Conservation (phyloP, 2,113 vertebrate species). For the Limanda limanda region DNA sequence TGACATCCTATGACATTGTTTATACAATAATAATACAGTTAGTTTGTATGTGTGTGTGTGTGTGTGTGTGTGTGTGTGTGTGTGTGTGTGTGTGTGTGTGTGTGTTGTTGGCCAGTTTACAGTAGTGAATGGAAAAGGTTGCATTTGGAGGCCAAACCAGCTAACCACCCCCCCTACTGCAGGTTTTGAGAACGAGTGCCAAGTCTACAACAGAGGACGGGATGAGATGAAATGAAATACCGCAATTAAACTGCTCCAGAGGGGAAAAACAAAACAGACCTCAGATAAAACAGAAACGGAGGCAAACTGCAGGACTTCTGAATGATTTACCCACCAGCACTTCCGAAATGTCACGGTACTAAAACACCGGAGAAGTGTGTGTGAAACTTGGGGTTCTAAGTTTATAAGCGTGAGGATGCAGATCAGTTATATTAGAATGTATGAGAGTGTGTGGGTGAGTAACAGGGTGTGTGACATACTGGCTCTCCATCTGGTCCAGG, state of each 20-base stretch:
- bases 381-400: background rate
- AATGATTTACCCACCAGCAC: constrained; percentile 49
- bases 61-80: background rate
- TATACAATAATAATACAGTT: too few relatives aligned
- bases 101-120: constrained; percentile 32
- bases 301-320: constrained; percentile 31
- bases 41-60: background rate
- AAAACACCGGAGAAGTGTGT: constrained; percentile 40
- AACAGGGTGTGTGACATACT: constrained; percentile 84
- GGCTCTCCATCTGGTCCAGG: constrained; percentile 96
- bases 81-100: background rate
- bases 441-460: constrained; percentile 7
- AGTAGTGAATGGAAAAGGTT: constrained; percentile 50
- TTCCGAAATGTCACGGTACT: constrained; percentile 44
- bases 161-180: background rate
- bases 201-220: constrained; percentile 45
- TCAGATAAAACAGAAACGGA: constrained; percentile 53
- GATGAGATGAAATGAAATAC: constrained; percentile 49
- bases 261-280: constrained; percentile 23
- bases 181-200: constrained; percentile 33
- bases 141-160: constrained; percentile 35
- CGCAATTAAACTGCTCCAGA: constrained; percentile 42
- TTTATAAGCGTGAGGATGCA: background rate
- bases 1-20: constrained; percentile 14
- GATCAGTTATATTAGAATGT: constrained; percentile 8